A percentile compares a stretch with the other conserved stretches of the same genome.
phyloP scores from a whole-genome alignment of 2,113 vertebrate species.

The Puma concolor region DNA sequence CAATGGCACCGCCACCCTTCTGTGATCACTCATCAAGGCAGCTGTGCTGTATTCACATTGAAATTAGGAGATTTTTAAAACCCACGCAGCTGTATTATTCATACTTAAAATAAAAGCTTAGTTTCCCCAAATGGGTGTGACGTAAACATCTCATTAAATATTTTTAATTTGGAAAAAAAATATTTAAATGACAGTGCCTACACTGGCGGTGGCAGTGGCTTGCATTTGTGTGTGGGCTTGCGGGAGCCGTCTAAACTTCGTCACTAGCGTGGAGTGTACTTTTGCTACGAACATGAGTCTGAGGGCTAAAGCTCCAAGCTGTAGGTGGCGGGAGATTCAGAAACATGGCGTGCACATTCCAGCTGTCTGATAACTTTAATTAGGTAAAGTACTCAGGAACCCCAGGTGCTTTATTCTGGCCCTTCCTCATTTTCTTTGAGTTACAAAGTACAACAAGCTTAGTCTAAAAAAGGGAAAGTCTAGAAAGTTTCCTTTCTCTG shows the following conservation, averaged over 20 bases:
- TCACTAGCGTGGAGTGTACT: not conserved
- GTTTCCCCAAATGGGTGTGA: slow-evolving; percentile 83
- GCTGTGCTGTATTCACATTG: slow-evolving; percentile 82
- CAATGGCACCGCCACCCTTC: slow-evolving; percentile 41
- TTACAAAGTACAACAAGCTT: not conserved
- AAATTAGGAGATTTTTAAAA: slow-evolving; percentile 81
- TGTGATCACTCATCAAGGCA: slow-evolving; percentile 73
- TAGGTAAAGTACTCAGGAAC: not conserved
- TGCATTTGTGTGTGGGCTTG: accelerated
- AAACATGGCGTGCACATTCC: accelerated
- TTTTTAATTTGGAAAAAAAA: slow-evolving; percentile 77
- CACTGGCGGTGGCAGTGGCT: not conserved
- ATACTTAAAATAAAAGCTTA: slow-evolving; percentile 83
- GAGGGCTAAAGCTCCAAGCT: not conserved
- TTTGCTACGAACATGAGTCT: not conserved
- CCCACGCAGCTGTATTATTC: slow-evolving; percentile 80
- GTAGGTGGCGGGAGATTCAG: not conserved
- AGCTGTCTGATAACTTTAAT: not conserved
- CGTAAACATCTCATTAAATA: slow-evolving; percentile 82
- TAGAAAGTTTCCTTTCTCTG: not conserved
- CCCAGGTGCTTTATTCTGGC: not conserved
- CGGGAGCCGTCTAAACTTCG: not conserved
- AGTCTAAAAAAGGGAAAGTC: not conserved
- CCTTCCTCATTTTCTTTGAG: not conserved
- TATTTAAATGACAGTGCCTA: not conserved